phyloP scores from a whole-genome alignment of 2,797 vertebrate genomes.

The Bovichtus variegatus region DNA sequence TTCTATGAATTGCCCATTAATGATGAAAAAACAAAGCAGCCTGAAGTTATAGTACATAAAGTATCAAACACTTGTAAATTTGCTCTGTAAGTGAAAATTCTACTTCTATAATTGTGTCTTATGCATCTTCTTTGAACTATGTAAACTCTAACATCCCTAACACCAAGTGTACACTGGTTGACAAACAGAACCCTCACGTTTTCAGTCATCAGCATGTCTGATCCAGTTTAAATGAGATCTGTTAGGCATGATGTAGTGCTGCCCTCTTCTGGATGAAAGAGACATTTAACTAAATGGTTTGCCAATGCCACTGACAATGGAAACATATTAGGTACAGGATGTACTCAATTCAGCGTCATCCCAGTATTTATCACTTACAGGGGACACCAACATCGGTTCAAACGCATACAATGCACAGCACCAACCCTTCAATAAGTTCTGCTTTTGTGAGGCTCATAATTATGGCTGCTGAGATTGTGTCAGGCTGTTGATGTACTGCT shows the following conservation, averaged over 20 bases:
- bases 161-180: neutral
- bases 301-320: neutral
- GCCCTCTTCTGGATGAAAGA: conserved; percentile 57
- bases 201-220: neutral
- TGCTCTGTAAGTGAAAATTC: neutral
- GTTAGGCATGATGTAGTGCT: conserved; percentile 15
- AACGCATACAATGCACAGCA: neutral
- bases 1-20: neutral
- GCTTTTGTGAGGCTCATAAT: neutral
- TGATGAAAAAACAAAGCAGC: neutral
- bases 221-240: neutral
- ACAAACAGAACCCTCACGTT: neutral
- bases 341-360: neutral
- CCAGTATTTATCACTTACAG: neutral
- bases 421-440: neutral
- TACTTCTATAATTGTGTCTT: neutral
- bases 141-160: neutral
- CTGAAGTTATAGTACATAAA: neutral
- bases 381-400: neutral
- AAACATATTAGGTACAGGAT: neutral
- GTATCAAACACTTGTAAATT: too few relatives aligned
- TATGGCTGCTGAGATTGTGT: neutral
- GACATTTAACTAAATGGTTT: neutral
- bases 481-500: neutral
- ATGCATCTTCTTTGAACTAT: neutral